Conservation (phyloP, 2,113 vertebrate genomes). For the Mellivora capensis region DNA sequence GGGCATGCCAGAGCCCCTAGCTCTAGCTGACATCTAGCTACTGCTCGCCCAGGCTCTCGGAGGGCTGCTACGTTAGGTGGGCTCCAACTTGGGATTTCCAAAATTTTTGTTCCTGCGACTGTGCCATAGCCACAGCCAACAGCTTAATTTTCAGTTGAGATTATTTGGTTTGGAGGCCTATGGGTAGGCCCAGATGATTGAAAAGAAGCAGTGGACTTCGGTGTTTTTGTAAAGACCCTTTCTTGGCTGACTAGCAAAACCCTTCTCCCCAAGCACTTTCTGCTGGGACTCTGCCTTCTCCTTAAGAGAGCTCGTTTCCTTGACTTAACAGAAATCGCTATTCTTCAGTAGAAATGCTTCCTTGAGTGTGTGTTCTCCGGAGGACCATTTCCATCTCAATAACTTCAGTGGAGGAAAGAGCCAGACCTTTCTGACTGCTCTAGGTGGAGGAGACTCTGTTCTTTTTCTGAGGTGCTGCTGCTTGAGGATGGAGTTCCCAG, state of each 20-base stretch:
- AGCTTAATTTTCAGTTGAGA: background rate
- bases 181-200: background rate
- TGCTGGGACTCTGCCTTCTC: background rate
- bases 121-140: background rate
- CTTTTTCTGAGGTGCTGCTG: conserved; percentile 35
- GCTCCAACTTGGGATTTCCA: background rate
- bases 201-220: background rate
- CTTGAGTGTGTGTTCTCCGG: background rate
- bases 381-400: background rate
- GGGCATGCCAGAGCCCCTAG: background rate
- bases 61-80: background rate
- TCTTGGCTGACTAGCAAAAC: background rate
- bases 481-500: conserved; percentile 29
- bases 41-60: background rate
- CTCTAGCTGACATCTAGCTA: background rate
- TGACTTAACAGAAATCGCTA: background rate
- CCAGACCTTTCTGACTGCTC: background rate
- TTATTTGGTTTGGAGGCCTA: background rate
- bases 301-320: background rate
- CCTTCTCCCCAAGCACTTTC: background rate
- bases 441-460: background rate
- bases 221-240: background rate
- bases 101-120: background rate
- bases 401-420: background rate
- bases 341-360: background rate